These are phyloP conservation scores for Bombus terrestris DNA, from an alignment of 1,140 invertebrate genomes.

Conservation along the genomic window DNA sequence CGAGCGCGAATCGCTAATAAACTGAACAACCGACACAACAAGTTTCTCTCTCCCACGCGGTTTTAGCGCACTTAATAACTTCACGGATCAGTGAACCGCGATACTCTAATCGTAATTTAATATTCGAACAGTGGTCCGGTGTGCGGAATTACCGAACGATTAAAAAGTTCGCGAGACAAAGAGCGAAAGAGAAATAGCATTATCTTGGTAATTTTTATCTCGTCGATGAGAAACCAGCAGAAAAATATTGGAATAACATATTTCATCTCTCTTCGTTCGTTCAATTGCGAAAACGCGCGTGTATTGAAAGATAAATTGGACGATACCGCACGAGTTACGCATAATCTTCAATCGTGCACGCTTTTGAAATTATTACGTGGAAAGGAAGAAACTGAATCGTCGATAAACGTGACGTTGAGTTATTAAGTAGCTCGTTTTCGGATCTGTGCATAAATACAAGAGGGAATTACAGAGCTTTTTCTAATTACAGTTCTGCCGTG, in stretches of 20 bases:
- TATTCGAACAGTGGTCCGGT: not conserved
- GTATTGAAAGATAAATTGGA: not conserved
- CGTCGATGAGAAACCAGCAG: not conserved
- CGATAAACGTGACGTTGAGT: not conserved
- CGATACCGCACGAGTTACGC: not conserved
- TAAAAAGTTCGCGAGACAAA: not conserved
- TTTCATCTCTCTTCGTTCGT: not conserved
- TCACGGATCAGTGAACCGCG: slow-evolving; percentile 33
- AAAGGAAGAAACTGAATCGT: not conserved
- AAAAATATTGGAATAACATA: not conserved
- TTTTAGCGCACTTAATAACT: slow-evolving; percentile 42
- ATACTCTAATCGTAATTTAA: slow-evolving; percentile 34
- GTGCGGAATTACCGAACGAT: not conserved
- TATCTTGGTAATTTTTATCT: not conserved
- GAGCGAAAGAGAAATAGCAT: not conserved
- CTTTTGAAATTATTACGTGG: not conserved
- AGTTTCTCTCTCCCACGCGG: not conserved
- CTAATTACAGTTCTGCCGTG: not conserved
- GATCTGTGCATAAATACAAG: not conserved
- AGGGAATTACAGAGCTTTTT: not conserved
- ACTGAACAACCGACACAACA: slow-evolving; percentile 40
- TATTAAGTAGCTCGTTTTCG: not conserved
- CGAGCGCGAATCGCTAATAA: slow-evolving; percentile 40
- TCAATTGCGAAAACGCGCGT: not conserved
- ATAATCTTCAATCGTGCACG: not conserved